phyloP scores from a whole-genome alignment of 2,113 vertebrate species.

The Cisticola juncidis region DNA sequence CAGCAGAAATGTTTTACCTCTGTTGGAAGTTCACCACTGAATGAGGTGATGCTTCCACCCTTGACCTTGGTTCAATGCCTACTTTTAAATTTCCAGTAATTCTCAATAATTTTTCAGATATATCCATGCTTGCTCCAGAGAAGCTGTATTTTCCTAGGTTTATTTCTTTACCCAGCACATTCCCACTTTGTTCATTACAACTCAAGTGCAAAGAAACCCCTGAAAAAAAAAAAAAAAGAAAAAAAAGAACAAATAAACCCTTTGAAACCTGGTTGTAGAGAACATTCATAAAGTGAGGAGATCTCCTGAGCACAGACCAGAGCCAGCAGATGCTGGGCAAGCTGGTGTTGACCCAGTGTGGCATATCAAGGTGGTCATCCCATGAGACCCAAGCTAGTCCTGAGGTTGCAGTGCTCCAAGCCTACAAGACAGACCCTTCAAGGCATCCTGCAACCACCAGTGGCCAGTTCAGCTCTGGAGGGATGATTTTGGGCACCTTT shows the following conservation, averaged over 20 bases:
- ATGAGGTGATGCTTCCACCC: not conserved
- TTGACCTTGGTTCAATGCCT: not conserved
- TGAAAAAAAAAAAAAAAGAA: not conserved
- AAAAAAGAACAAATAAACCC: not conserved
- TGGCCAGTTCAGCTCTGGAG: not conserved
- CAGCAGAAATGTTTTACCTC: not conserved
- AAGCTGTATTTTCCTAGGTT: not conserved
- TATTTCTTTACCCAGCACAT: not conserved
- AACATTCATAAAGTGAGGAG: not conserved
- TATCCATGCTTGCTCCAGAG: not conserved
- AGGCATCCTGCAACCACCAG: not conserved
- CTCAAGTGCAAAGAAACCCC: not conserved
- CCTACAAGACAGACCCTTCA: not conserved
- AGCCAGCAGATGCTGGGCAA: not conserved
- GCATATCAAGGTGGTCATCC: not conserved
- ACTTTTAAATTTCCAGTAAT: not conserved
- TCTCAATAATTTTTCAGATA: not conserved
- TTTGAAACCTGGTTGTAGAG: not conserved
- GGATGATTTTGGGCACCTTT: not conserved
- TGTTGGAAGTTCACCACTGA: not conserved
- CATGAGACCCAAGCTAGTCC: accelerated
- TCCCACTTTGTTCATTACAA: not conserved
- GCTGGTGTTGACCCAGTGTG: accelerated
- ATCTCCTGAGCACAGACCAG: not conserved
- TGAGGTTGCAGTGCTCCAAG: not conserved